phyloP scores from a whole-genome alignment of 2,797 vertebrate genomes.

The Dryobates pubescens region DNA sequence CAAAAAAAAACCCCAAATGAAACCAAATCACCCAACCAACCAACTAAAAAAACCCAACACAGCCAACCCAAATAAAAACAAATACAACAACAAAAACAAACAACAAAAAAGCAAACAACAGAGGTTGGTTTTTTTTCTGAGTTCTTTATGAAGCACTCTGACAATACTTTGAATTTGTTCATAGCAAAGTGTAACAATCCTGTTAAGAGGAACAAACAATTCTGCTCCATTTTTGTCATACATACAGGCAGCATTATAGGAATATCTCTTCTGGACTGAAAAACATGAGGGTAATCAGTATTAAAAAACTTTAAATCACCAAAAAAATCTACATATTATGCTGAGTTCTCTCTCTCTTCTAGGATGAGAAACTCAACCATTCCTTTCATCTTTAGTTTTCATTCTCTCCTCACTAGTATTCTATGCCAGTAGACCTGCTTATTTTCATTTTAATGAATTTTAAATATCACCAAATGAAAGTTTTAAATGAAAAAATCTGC shows the following conservation, averaged over 20 bases:
- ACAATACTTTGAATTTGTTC: fast-evolving
- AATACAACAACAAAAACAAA: too few relatives aligned
- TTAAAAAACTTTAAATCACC: background rate
- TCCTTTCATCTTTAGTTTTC: background rate
- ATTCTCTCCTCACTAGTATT: background rate
- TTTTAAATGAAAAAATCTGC: background rate
- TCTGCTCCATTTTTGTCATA: background rate
- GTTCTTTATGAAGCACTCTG: background rate
- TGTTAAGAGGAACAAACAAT: background rate
- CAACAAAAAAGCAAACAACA: background rate
- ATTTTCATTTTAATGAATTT: background rate
- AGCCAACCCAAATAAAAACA: too few relatives aligned
- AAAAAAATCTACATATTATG: background rate
- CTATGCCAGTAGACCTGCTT: background rate
- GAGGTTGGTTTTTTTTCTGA: background rate
- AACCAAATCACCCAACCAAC: too few relatives aligned
- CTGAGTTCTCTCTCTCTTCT: background rate
- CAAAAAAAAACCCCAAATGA: too few relatives aligned
- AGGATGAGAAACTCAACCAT: background rate
- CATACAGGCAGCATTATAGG: background rate
- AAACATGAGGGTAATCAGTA: background rate
- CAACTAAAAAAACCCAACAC: background rate
- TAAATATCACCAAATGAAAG: background rate
- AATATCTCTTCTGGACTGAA: background rate
- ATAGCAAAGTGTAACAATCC: background rate